Conservation (phyloP, 2,888 invertebrate genomes). For the Prosapia bicincta region DNA sequence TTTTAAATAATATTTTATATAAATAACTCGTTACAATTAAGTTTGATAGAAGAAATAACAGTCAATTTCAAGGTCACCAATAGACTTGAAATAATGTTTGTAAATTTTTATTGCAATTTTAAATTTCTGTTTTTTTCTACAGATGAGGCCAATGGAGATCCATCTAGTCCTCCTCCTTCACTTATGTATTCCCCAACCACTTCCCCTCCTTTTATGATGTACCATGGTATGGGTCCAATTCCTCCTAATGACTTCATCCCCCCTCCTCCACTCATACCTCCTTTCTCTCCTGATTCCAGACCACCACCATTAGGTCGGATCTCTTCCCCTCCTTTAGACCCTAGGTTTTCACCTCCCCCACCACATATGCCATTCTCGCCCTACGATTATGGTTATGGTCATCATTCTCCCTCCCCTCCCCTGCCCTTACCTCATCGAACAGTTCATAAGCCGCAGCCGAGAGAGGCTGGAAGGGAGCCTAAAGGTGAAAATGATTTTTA, state of each 20-base stretch:
- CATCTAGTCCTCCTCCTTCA: constrained; percentile 47
- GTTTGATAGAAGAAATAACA: too few species aligned
- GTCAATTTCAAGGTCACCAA: too few species aligned
- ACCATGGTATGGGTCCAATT: constrained; percentile 37
- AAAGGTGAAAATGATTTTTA: constrained; percentile 38
- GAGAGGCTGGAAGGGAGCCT: constrained; percentile 45
- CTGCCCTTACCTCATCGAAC: constrained; percentile 46
- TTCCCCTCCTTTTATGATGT: constrained; percentile 51
- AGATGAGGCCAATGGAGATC: constrained; percentile 44
- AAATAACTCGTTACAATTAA: too few species aligned
- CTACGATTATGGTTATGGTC: constrained; percentile 41
- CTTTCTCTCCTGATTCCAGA: constrained; percentile 43
- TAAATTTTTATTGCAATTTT: too few species aligned
- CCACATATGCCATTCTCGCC: constrained; percentile 45
- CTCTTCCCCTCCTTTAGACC: constrained; percentile 48
- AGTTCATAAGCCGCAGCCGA: constrained; percentile 48
- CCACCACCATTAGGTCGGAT: constrained; percentile 47
- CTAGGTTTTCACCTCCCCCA: constrained; percentile 50
- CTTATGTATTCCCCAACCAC: constrained; percentile 49
- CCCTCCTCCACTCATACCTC: constrained; percentile 49
- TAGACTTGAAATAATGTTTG: too few species aligned
- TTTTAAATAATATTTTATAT: too few species aligned
- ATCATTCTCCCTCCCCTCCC: constrained; percentile 40
- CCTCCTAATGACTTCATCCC: constrained; percentile 56
- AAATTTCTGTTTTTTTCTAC: constrained; percentile 4